Base-by-base conservation (phyloP, 2,888 invertebrate genomes). In the Drosophila prostipennis region DNA sequence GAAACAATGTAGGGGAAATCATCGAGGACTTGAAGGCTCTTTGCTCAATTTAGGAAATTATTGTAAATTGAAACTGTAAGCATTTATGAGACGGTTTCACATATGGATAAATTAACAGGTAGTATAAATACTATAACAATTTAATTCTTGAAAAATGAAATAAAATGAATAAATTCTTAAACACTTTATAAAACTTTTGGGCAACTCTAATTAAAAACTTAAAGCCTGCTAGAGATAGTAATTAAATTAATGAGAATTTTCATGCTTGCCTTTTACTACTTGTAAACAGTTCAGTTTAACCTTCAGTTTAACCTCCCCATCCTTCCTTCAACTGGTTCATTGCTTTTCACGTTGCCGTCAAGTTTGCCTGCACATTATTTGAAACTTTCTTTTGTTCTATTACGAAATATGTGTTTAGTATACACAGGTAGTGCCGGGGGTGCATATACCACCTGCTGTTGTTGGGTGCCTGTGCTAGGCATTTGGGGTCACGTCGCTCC, bases 401-500 rank as follows among this genome's bases (percentile, higher is more conserved):
- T 49, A 46, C 34, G 19, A 56, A 63, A 63, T 63, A 49, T 61
- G 40, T 37, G 36, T 42, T 51, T 48, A 37, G 42, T 46, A 53
- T 39, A 53, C 11, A 36, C 11, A 36, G 53, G 52, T 10, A 26
- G 59, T 10, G 14, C 13, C 19, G 8, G 32, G 46, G 23, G 48
- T 4, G 36, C 14, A 36, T 52, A 39, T 72, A 16, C 45, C 64
- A 72, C 65, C 79, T 73, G 65, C 76, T 73, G 70, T 76, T 73
- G 70, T 73, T 40, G 19, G 4, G 16, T 52, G 10, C 63, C 37
- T 54, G 54, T 40, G 39, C 16, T 34, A 32, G 56, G 52, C 36
- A 70, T 63, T 74, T 72, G 68, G 67, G 77, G 68, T 56, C 76
- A 78, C 72, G 74, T 72, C 71, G 64, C 60, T 67, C 29, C 29